Conservation (phyloP, 1,140 invertebrate species). For the Melanaphis sacchari region DNA sequence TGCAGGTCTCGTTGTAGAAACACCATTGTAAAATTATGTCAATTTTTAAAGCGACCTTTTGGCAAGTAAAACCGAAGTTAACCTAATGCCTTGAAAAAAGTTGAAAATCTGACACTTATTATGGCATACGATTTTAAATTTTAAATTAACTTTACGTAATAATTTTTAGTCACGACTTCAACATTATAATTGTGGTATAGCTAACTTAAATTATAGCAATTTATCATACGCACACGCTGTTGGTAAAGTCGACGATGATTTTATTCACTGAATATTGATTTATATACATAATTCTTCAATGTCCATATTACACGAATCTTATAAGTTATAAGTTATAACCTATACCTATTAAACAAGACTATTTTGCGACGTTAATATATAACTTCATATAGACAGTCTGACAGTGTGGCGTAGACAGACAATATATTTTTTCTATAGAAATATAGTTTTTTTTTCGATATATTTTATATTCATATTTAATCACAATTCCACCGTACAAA, state of each 20-base stretch:
- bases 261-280: neutral
- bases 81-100: no score
- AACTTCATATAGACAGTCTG: neutral
- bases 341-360: neutral
- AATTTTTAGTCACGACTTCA: neutral
- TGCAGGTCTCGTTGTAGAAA: neutral
- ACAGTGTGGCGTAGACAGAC: neutral
- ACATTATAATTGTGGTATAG: neutral
- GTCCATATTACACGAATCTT: neutral
- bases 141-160: neutral
- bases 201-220: neutral
- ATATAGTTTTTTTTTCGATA: neutral
- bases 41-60: neutral
- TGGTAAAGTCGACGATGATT: neutral
- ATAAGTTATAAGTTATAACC: no score
- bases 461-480: slow-evolving; percentile 40
- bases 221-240: neutral
- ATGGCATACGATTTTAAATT: neutral
- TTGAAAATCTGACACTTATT: no score
- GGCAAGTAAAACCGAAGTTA: no score
- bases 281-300: neutral
- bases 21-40: neutral
- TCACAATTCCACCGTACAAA: neutral
- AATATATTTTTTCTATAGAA: neutral
- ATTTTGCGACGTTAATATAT: neutral